Evolutionary conservation across 2,113 vertebrate genomes (phyloP).

Genomic region (Oreochromis spilurus): DNA sequence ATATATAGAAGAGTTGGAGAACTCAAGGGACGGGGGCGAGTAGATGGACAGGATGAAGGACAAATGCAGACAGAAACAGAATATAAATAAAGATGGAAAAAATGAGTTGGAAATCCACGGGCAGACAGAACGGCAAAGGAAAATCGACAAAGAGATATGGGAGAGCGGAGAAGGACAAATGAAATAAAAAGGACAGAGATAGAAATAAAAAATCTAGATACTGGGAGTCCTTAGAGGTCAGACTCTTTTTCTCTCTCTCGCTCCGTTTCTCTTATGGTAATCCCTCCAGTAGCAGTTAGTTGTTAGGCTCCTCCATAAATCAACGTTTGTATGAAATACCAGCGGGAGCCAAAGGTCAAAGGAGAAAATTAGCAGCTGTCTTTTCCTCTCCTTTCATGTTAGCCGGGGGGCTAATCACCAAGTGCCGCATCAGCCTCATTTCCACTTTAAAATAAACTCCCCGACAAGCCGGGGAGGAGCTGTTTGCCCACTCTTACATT

Average conservation of each 20-base stretch:
- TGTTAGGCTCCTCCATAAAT: conserved; percentile 65
- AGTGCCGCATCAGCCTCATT: conserved; percentile 67
- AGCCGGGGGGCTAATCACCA: conserved; percentile 66
- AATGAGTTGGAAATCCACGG: conserved; percentile 8
- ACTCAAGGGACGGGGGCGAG: accelerated
- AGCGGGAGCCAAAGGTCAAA: conserved; percentile 71
- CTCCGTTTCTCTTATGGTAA: conserved; percentile 30
- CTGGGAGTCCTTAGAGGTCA: conserved; percentile 17
- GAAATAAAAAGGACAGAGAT: conserved; percentile 6
- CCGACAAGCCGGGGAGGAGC: conserved; percentile 55
- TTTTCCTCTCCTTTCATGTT: conserved; percentile 71
- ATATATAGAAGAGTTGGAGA: background rate
- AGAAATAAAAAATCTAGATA: conserved; percentile 28
- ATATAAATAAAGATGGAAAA: conserved; percentile 2
- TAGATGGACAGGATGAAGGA: conserved; percentile 4
- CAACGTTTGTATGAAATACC: conserved; percentile 69
- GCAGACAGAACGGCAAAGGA: background rate
- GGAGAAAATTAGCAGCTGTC: conserved; percentile 73
- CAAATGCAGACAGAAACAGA: conserved; percentile 2
- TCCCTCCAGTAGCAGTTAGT: conserved; percentile 56
- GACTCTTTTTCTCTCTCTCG: background rate
- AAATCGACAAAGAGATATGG: background rate
- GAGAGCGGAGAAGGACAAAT: conserved; percentile 7
- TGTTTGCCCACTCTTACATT: conserved; percentile 47
- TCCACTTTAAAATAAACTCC: conserved; percentile 73